Evolutionary conservation across 2,888 invertebrate species (phyloP), one percentile per base, ranked within the genome.

Genomic region (Sialis fuliginosa): DNA sequence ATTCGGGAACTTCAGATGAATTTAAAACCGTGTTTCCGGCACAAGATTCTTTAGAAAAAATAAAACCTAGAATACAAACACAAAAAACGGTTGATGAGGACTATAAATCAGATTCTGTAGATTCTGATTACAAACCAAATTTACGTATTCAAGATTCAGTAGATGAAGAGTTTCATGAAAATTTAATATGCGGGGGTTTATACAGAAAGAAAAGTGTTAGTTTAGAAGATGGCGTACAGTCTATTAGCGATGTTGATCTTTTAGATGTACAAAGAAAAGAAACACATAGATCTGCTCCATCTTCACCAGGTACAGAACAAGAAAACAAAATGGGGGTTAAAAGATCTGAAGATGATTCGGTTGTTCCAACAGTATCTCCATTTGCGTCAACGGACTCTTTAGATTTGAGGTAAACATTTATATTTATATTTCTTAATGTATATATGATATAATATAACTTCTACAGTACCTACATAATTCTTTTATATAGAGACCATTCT

Each of bases 381-480:
- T 86, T 85, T 63, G 85, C 83, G 43, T 88, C 87, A 33, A 85
- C 80, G 56, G 87, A 88, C 63, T 88, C 87, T 8, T 65, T 88
- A 52, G 86, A 86, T 60, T 67, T 72, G 44, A 81, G 62, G 62
- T 63, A 54, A 10, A 30, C 9, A 9, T 34, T n/a, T n/a, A 42
- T 22, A 8, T 42, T 40, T 8, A 22, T 6, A 3, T 31, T 42
- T 10, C 10, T 8, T 33, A n/a, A 33, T 4, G 13, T 13, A 34
- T 42, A 8, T 5, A 4, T 4, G 22, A 31, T 8, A 22, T 7
- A 13, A 9, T 30, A 6, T 42, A 31, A 13, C 22, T 2, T 2
- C 37, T 7, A 39, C 6, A 51, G 49, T 48, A 51, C 49, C 50
- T 50, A 52, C 48, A 49, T 49, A 50, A 48, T 45, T 13, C 49